Evolutionary conservation across 2,888 invertebrate genomes (phyloP).

Genomic region (Sinodicranocentrus sp.): DNA sequence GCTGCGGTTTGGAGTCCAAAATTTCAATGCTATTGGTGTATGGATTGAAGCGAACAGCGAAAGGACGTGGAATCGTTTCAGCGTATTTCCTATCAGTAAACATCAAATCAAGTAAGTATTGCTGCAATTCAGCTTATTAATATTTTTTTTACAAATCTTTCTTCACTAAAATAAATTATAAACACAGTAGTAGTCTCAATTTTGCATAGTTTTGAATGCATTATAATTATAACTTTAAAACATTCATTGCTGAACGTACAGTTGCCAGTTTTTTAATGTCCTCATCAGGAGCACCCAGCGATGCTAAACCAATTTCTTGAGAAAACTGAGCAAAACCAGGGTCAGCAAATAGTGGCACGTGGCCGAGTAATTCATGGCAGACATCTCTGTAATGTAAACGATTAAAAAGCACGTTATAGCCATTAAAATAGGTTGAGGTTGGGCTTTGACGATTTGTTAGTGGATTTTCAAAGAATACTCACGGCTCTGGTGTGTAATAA

Average conservation of each 20-base stretch:
- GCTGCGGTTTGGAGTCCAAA: constrained; percentile 93
- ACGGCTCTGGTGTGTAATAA: constrained; percentile 98
- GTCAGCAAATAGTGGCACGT: constrained; percentile 97
- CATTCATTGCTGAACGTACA: too few species aligned
- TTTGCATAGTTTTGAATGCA: too few species aligned
- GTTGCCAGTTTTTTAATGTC: constrained; percentile 97
- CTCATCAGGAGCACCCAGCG: constrained; percentile 97
- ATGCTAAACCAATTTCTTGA: constrained; percentile 97
- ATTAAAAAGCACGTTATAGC: too few species aligned
- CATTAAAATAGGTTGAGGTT: too few species aligned
- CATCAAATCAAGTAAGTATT: too few species aligned
- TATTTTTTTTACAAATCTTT: too few species aligned
- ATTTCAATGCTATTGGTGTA: constrained; percentile 90
- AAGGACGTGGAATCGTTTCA: constrained; percentile 92
- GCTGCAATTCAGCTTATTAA: too few species aligned
- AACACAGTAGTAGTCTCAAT: too few species aligned
- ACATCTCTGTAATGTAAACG: constrained; percentile 83
- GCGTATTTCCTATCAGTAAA: constrained; percentile 92
- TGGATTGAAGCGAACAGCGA: constrained; percentile 96
- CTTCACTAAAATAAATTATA: too few species aligned
- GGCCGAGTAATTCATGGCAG: constrained; percentile 97
- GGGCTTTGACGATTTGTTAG: too few species aligned
- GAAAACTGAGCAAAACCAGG: constrained; percentile 98
- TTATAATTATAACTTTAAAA: too few species aligned
- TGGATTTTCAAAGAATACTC: constrained; percentile 47